phyloP scores from a whole-genome alignment of 1,140 invertebrate species.

The Drosophila melanogaster region DNA sequence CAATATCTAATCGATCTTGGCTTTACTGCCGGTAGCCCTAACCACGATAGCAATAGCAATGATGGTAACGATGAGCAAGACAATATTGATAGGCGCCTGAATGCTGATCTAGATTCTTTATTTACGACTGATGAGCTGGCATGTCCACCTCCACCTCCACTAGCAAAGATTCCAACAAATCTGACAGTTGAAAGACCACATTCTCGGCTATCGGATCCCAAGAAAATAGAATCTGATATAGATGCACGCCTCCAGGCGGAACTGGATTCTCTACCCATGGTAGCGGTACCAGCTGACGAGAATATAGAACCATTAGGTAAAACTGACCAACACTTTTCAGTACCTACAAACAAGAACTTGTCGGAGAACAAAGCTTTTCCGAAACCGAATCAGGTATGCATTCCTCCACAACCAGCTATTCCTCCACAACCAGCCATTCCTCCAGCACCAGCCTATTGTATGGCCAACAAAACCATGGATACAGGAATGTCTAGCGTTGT shows the following conservation, averaged over 20 bases:
- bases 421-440: not conserved
- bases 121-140: not conserved
- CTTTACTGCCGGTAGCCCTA: no score
- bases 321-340: no score
- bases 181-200: not conserved
- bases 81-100: not conserved
- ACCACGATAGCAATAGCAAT: no score
- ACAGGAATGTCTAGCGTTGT: not conserved
- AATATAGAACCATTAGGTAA: not conserved
- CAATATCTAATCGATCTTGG: no score
- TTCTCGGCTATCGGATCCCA: not conserved
- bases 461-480: not conserved
- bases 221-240: conserved; percentile 19
- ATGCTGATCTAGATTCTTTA: not conserved
- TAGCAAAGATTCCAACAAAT: not conserved
- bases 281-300: conserved; percentile 27
- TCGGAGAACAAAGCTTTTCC: no score
- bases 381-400: not conserved
- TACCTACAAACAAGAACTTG: not conserved
- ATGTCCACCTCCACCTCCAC: no score
- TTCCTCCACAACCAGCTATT: not conserved
- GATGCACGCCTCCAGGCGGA: conserved; percentile 55
- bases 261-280: conserved; percentile 46
- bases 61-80: not conserved
- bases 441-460: no score